A percentile compares a stretch with the other conserved stretches of the same genome.
These are phyloP conservation scores for Hemibagrus guttatus DNA, from an alignment of 2,797 vertebrate genomes.

Conservation along the genomic window DNA sequence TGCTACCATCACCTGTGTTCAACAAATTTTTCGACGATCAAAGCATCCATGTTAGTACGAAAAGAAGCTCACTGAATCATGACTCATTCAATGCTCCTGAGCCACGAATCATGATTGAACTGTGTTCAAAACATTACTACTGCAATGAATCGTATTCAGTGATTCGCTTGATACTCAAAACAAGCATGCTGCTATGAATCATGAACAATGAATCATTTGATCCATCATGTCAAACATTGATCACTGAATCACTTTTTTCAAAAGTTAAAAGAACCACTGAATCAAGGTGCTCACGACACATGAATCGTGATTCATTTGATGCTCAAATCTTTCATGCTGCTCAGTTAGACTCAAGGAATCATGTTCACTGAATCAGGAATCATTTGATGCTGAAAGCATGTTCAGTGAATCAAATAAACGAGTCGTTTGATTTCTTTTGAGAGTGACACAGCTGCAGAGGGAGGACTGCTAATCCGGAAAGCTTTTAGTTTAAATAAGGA, in stretches of 20 bases:
- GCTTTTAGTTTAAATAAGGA: too few species aligned
- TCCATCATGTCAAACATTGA: too few species aligned
- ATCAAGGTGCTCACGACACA: too few species aligned
- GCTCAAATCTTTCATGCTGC: neutral
- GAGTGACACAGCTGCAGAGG: too few species aligned
- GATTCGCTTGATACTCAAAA: neutral
- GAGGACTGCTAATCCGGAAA: too few species aligned
- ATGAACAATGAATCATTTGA: too few species aligned
- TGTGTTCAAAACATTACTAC: too few species aligned
- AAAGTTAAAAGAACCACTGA: too few species aligned
- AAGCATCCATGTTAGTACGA: neutral
- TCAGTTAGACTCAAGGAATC: neutral
- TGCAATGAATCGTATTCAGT: too few species aligned
- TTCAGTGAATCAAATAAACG: neutral
- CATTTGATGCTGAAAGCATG: neutral
- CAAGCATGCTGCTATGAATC: neutral
- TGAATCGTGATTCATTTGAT: neutral
- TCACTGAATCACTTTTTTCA: neutral
- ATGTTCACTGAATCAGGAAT: neutral
- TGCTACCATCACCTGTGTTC: neutral
- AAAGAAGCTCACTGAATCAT: neutral
- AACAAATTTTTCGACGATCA: neutral
- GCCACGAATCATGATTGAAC: neutral
- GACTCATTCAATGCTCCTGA: neutral
- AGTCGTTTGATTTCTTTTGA: neutral